Base-by-base conservation (phyloP, 2,797 vertebrate genomes). In the Darevskia nairensis region DNA sequence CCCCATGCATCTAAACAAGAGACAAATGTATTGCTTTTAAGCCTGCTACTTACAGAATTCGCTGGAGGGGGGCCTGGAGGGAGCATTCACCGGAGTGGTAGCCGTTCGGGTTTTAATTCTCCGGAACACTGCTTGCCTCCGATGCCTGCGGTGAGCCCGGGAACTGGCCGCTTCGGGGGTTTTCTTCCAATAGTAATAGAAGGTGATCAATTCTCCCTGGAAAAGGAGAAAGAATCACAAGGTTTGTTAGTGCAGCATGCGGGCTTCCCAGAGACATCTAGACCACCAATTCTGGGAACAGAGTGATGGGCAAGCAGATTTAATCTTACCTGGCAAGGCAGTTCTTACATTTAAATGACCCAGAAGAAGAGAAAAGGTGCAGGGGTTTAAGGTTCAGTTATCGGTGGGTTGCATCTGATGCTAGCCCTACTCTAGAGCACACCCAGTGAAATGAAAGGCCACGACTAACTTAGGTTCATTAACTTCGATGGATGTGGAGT, bases 161-260 rank as follows among this genome's bases (percentile, higher is more conserved):
- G 99, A 99, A 94, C 98, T 99, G 82, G 99, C 98, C 1, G 99
- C 99, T 92, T 99, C 99, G 0, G 99, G 99, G 7, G 99, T 99
- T 96, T 99, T 99, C 97, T 99, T 99, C 99, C 99, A 99, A 94
- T 99, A 99, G 97, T 99, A 99, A 93, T 99, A 99, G 97, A 99
- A 99, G 86, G 99, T 99, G 93, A 99, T 99, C 89, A 99, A 96
- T 89, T 99, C 99, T 76, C 99, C 99, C 99, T 99, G 97, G 82
- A 94, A 94, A 90, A 55, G 90, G 79, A 94, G 29, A 92, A 87
- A 55, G 64, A 84, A 4, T 1, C 1, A 41, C 44, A 41, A 50
- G 11, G 32, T 55, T 86, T 80, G 71, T 72, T n/a, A 21, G 21
- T 64, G n/a, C 6, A 13, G 35, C 50, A 1, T 4, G 25, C 1